Conservation (phyloP, 2,888 invertebrate genomes). For the Netelia fuscicornis region DNA sequence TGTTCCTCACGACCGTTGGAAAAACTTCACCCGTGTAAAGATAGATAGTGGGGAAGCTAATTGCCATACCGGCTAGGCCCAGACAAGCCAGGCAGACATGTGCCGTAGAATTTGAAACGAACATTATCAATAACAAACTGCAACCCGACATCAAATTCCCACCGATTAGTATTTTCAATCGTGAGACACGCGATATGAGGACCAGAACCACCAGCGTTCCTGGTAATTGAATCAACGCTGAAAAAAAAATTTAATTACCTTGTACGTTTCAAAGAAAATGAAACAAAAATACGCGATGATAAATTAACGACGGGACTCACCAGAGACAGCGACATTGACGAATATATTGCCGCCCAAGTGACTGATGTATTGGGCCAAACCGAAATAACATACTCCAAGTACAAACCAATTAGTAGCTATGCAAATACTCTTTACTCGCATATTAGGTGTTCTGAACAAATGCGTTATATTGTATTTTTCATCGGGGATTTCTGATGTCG, state of each 20-base stretch:
- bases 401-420: constrained; percentile 86
- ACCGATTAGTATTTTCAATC: constrained; percentile 80
- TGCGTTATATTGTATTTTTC: constrained; percentile 83
- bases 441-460: constrained; percentile 83
- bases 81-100: constrained; percentile 89
- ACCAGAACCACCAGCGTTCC: constrained; percentile 79
- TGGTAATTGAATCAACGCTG: constrained; percentile 81
- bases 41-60: constrained; percentile 94
- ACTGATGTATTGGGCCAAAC: constrained; percentile 86
- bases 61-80: constrained; percentile 93
- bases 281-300: too few relatives aligned
- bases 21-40: constrained; percentile 95
- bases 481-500: constrained; percentile 83
- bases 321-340: constrained; percentile 86
- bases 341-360: constrained; percentile 86
- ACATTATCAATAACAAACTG: constrained; percentile 76
- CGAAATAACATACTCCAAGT: constrained; percentile 87
- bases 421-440: constrained; percentile 83
- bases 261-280: too few relatives aligned
- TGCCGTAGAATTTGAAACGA: constrained; percentile 77
- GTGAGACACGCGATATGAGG: constrained; percentile 81
- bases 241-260: constrained; percentile 52
- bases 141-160: constrained; percentile 79
- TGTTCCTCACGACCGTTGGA: constrained; percentile 95
- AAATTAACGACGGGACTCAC: constrained; percentile 73